These are phyloP conservation scores for Magallana gigas DNA, from an alignment of 1,140 invertebrate genomes.

Conservation along the genomic window DNA sequence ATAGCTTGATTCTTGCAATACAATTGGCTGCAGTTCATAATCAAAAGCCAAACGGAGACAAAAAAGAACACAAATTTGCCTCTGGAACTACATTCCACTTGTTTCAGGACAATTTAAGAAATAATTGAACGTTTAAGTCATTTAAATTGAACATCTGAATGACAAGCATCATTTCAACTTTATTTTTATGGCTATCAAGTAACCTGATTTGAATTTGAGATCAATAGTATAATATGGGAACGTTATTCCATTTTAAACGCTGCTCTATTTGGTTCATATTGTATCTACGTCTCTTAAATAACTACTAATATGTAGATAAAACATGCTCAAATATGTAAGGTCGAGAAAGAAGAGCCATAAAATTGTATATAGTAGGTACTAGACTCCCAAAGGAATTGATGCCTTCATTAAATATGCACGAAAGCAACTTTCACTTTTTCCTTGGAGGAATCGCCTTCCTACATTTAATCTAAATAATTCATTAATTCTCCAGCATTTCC, in stretches of 20 bases:
- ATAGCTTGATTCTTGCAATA: neutral
- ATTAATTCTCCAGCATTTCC: constrained; percentile 22
- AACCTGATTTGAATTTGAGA: neutral
- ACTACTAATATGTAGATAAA: constrained; percentile 4
- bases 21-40: neutral
- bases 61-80: neutral
- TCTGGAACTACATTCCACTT: neutral
- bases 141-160: constrained; percentile 8
- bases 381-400: neutral
- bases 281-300: neutral
- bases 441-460: constrained; percentile 15
- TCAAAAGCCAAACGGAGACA: neutral
- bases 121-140: constrained; percentile 21
- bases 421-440: constrained; percentile 24
- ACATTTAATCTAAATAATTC: constrained; percentile 39
- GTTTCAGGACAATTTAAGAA: neutral
- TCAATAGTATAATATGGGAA: neutral
- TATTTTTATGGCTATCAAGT: constrained; percentile 5
- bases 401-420: constrained; percentile 32
- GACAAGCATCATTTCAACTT: constrained; percentile 13
- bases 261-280: neutral
- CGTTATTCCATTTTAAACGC: neutral
- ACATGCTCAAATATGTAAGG: constrained; percentile 28
- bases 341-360: constrained; percentile 16
- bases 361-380: constrained; percentile 32